Base-by-base conservation (phyloP, 2,888 invertebrate species). In the Steromphala cineraria region DNA sequence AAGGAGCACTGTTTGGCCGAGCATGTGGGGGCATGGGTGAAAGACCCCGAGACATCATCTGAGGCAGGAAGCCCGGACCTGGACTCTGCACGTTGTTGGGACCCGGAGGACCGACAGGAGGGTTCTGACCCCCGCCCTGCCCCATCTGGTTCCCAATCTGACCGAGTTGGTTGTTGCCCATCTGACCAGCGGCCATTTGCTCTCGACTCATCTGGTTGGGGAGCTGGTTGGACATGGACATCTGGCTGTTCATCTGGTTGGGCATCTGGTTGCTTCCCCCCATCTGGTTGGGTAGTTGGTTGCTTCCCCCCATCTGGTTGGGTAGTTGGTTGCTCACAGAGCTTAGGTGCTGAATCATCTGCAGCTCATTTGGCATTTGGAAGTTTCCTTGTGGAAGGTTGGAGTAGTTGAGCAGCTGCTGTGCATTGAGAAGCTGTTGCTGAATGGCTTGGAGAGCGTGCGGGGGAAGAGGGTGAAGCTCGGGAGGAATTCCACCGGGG, bases 1-100 rank as follows among this genome's bases (percentile, higher is more conserved):
- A 90, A 62, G 92, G 91, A 75, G 92, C 92, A 89, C 91, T 92
- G 81, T 87, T 90, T 19, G 92, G 92, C 78, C 91, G 85, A 46
- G 89, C 91, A 52, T 71, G 86, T 28, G 87, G 86, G 36, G 88
- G 84, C 79, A 91, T 81, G 31, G 90, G 90, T 31, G 90, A 90
- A 80, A 87, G 90, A 53, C 88, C 85, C 31, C 91, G 80, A 86
- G 85, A 75, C 67, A 67, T 40, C 67, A 78, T 67, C 46, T 62
- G 67, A 15, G 81, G 82, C 46, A 53, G 81, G 62, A 53, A 53
- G 53, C 79, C 80, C 17, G 75, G 75, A 74, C 55, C 31, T 55
- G 28, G 76, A 36, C 55, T 55, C 36, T 28, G 67, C 3, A 17
- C 17, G 5, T 67, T 28, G 28, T 31, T 53, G 13, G 76, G 76